phyloP scores from a whole-genome alignment of 1,140 invertebrate genomes.

The Holotrichia oblita region DNA sequence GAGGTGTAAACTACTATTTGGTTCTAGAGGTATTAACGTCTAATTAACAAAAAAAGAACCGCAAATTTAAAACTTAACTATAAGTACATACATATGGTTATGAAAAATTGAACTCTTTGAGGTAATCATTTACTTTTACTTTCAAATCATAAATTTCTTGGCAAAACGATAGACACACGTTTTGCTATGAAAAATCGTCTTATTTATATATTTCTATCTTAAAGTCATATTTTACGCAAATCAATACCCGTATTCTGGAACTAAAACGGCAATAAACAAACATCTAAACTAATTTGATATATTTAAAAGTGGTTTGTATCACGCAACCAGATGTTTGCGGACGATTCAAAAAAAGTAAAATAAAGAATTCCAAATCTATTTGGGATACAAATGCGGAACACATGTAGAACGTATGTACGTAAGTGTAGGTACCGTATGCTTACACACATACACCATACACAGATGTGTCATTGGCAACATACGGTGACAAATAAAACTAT shows the following conservation, averaged over 20 bases:
- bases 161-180: too few species aligned
- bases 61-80: too few species aligned
- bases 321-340: neutral
- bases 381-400: constrained; percentile 32
- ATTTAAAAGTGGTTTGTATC: neutral
- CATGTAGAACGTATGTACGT: constrained; percentile 2
- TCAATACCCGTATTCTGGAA: neutral
- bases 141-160: too few species aligned
- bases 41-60: too few species aligned
- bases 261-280: neutral
- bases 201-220: neutral
- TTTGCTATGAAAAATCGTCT: too few species aligned
- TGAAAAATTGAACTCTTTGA: too few species aligned
- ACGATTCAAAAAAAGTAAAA: neutral
- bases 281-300: neutral
- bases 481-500: constrained; percentile 31
- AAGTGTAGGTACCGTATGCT: neutral
- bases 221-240: neutral
- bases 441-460: neutral
- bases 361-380: constrained; percentile 28
- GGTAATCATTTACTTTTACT: too few species aligned
- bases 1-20: too few species aligned
- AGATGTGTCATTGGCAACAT: constrained; percentile 19
- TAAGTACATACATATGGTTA: too few species aligned
- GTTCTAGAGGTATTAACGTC: too few species aligned